A percentile compares a stretch with the other conserved stretches of the same genome.
phyloP scores from a whole-genome alignment of 2,888 invertebrate species.

The Allacma fusca region DNA sequence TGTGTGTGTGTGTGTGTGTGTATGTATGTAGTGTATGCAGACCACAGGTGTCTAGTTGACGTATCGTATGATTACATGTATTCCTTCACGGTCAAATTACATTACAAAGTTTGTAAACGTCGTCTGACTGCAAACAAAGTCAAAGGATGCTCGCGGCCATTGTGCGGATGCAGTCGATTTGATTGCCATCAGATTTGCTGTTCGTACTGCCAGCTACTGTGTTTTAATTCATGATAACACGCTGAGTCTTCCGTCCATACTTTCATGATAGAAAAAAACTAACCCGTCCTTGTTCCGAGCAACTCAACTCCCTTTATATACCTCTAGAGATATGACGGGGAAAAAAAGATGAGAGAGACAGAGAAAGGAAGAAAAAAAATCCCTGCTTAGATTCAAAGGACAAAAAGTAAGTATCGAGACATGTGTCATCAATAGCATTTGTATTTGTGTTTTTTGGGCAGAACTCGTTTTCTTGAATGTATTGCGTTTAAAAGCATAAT shows the following conservation, averaged over 20 bases:
- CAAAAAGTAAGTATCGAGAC: constrained; percentile 4
- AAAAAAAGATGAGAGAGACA: not conserved
- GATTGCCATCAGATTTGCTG: constrained; percentile 40
- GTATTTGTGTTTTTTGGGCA: constrained; percentile 14
- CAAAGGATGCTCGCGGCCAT: constrained; percentile 25
- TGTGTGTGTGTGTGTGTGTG: too few relatives aligned
- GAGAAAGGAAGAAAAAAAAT: not conserved
- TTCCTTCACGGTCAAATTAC: constrained; percentile 30
- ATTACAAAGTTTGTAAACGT: constrained; percentile 29
- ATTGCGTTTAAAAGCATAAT: constrained; percentile 26
- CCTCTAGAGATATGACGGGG: too few relatives aligned
- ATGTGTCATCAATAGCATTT: constrained; percentile 31
- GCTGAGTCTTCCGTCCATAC: constrained; percentile 10
- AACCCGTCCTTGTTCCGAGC: not conserved
- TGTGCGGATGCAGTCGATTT: constrained; percentile 34
- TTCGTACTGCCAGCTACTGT: constrained; percentile 28
- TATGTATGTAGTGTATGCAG: not conserved
- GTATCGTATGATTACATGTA: constrained; percentile 3
- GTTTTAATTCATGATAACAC: constrained; percentile 31
- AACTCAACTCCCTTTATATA: not conserved
- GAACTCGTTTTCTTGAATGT: constrained; percentile 17
- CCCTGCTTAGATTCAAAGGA: not conserved
- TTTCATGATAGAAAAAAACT: not conserved
- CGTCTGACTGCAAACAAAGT: constrained; percentile 22
- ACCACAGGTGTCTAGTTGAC: constrained; percentile 24